These are phyloP conservation scores for Chromis chromis DNA, from an alignment of 2,797 vertebrate species.

Conservation along the genomic window DNA sequence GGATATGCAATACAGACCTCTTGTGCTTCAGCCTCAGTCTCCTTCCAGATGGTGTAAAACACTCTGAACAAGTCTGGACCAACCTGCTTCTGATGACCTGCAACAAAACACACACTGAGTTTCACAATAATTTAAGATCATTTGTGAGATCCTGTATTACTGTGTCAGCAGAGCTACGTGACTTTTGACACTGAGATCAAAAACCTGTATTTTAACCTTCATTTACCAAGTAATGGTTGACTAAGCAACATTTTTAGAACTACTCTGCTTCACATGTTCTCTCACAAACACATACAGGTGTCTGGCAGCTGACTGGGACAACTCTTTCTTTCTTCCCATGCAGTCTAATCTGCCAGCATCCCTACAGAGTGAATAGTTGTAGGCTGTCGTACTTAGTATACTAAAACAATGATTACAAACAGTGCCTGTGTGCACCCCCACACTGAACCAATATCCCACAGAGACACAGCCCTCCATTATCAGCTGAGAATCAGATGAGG, in stretches of 20 bases:
- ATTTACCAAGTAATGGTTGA: conserved; percentile 11
- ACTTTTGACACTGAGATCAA: not conserved
- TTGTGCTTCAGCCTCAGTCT: conserved; percentile 93
- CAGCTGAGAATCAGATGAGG: not conserved
- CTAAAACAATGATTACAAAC: conserved; percentile 41
- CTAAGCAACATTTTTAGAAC: not conserved
- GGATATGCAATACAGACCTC: conserved; percentile 83
- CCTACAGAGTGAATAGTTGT: conserved; percentile 32
- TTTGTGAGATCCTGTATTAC: too few relatives aligned
- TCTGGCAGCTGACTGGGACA: conserved; percentile 10
- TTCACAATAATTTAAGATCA: not conserved
- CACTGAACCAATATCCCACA: conserved; percentile 3
- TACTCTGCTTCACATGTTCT: not conserved
- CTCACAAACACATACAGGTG: conserved; percentile 9
- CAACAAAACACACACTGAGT: conserved; percentile 24
- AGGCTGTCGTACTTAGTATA: conserved; percentile 7
- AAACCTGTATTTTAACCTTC: not conserved
- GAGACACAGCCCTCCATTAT: not conserved
- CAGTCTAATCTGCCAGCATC: conserved; percentile 15
- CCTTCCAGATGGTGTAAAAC: conserved; percentile 99
- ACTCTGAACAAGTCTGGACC: conserved; percentile 93
- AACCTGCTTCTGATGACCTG: conserved; percentile 96
- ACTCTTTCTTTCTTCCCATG: not conserved
- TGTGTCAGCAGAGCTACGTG: not conserved
- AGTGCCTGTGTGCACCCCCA: not conserved